These are phyloP conservation scores for Pristionchus maxplancki DNA, from an alignment of 2,888 invertebrate genomes.

Conservation along the genomic window DNA sequence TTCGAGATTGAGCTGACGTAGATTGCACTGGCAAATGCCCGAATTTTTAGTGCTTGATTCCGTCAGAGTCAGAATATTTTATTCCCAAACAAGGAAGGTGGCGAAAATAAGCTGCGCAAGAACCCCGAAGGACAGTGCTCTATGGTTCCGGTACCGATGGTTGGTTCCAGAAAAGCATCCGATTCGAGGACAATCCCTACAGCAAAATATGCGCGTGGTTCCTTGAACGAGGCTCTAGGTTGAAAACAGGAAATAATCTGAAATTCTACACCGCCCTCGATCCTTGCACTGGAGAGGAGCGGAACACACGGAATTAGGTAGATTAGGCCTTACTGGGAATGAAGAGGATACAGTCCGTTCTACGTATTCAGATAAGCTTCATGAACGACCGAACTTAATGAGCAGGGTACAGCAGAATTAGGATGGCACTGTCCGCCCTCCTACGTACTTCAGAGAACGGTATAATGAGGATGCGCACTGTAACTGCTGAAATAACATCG, in stretches of 20 bases:
- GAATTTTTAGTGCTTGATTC: too few species aligned
- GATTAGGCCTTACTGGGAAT: too few species aligned
- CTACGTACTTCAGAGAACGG: not conserved
- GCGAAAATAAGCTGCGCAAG: not conserved
- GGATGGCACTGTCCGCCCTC: not conserved
- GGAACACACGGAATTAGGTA: not conserved
- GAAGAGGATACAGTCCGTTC: too few species aligned
- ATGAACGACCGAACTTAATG: too few species aligned
- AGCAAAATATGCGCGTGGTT: not conserved
- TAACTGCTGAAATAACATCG: not conserved
- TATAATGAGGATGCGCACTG: not conserved
- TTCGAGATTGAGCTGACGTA: too few species aligned
- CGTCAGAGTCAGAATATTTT: not conserved
- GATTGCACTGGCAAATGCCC: too few species aligned
- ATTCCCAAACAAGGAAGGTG: not conserved
- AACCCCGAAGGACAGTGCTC: not conserved
- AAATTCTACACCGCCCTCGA: not conserved
- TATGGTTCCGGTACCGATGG: not conserved
- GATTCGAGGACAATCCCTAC: too few species aligned
- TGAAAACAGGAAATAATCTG: conserved; percentile 4
- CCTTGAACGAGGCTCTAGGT: not conserved
- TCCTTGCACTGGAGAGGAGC: not conserved
- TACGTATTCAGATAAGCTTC: too few species aligned
- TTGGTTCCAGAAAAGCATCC: not conserved
- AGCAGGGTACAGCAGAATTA: too few species aligned